Evolutionary conservation across 2,797 vertebrate genomes (phyloP), one percentile per base, ranked within the genome.

Genomic region (Sebastes diploproa): DNA sequence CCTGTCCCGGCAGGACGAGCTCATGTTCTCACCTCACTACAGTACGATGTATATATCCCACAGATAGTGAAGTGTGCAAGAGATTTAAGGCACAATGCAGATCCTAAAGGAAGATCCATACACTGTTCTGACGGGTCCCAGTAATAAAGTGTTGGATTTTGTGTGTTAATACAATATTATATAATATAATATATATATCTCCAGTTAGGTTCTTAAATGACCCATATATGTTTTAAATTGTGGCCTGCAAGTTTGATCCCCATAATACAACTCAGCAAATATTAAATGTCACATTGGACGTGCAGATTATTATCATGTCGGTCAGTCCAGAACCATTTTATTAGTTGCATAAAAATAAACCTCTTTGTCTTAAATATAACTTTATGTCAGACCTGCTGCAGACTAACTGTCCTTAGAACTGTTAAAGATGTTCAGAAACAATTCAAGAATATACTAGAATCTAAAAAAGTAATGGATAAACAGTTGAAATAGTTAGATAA

Each of bases 1-100:
- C 81, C 75, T 76, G 30, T 80, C 50, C 9, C 16, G n/a, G 30
- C 13, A 52, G 68, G 66, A 80, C 29, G 30, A 75, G 69, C 70
- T 83, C 69, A 78, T 67, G 38, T 80, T 60, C 42, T 65, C 56
- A 77, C 34, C 75, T 69, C 50, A 13, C 7, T 13, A 52, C 36
- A 38, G 7, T 1, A 7, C 34, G 27, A 18, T 29, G 2, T 52
- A 4, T n/a, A 60, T n/a, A 60, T 71, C 42, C 9, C 23, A 52
- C 64, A 76, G 23, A 50, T 18, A 29, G 18, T 0, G n/a, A 63
- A 38, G 22, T 1, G 13, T 5, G 5, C 12, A 1, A 2, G 46
- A 34, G 46, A 34, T 14, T 34, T 7, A 23, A 55, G 18, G 18
- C 22, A 23, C 22, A 23, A 16, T 9, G 3, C 25, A 29, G 54